These are phyloP conservation scores for Neofelis nebulosa DNA, from an alignment of 2,113 vertebrate species.

Conservation along the genomic window DNA sequence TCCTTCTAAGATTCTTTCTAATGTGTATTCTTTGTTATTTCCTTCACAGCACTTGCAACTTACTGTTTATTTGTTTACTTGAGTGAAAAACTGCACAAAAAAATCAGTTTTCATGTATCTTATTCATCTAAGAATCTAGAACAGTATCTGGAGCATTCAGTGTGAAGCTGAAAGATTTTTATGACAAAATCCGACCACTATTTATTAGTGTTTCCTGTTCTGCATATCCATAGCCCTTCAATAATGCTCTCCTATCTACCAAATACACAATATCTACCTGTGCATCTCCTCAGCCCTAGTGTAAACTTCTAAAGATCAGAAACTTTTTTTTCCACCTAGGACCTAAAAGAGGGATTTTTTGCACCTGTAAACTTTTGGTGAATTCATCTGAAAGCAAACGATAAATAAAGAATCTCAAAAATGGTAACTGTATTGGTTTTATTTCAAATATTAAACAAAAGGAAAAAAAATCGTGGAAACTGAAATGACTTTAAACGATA, in stretches of 20 bases:
- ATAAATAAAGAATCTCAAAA: neutral
- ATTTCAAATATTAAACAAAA: neutral
- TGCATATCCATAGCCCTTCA: neutral
- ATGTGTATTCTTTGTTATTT: neutral
- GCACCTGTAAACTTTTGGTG: neutral
- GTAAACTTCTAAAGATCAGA: neutral
- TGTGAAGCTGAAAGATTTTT: neutral
- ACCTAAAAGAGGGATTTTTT: neutral
- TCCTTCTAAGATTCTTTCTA: neutral
- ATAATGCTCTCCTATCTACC: neutral
- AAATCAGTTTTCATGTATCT: neutral
- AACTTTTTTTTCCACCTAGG: neutral
- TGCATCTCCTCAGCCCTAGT: neutral
- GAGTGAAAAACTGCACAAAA: neutral
- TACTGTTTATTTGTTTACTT: neutral
- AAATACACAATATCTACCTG: neutral
- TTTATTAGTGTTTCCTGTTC: neutral
- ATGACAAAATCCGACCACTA: neutral
- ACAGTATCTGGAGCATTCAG: neutral
- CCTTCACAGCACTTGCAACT: neutral
- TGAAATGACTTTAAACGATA: constrained; percentile 3
- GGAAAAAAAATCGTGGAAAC: neutral
- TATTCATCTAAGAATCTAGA: neutral
- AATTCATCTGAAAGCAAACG: neutral
- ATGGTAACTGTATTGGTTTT: neutral